Evolutionary conservation across 2,113 vertebrate species (phyloP).

Genomic region (Aix galericulata): DNA sequence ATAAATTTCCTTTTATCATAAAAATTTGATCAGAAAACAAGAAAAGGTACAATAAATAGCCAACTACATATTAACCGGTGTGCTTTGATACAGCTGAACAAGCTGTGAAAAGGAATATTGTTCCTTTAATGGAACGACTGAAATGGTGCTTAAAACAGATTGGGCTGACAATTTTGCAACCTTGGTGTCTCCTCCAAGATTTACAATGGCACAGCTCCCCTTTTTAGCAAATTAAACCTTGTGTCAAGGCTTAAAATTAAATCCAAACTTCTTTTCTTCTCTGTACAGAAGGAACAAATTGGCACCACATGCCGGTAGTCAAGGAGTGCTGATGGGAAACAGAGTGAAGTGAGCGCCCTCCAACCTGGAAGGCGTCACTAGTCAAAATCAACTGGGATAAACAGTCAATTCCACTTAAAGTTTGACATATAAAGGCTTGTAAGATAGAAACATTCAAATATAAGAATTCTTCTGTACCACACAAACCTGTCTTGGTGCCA

Average conservation of each 20-base stretch:
- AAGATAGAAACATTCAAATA: conserved; percentile 68
- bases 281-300: conserved; percentile 79
- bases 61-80: background rate
- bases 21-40: conserved; percentile 1
- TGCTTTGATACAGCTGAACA: conserved; percentile 39
- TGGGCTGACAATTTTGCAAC: conserved; percentile 70
- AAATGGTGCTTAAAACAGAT: conserved; percentile 59
- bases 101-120: conserved; percentile 51
- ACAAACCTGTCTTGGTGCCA: conserved; percentile 70
- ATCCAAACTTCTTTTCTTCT: conserved; percentile 76
- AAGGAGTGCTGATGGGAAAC: conserved; percentile 76
- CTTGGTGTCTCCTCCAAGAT: conserved; percentile 77
- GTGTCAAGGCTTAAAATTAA: conserved; percentile 80
- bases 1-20: background rate
- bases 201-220: conserved; percentile 75
- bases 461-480: conserved; percentile 63
- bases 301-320: conserved; percentile 77
- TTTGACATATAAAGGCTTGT: conserved; percentile 68
- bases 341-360: conserved; percentile 67
- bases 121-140: conserved; percentile 56
- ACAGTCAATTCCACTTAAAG: conserved; percentile 73
- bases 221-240: conserved; percentile 82
- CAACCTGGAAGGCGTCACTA: conserved; percentile 72
- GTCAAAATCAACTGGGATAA: conserved; percentile 71
- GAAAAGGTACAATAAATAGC: conserved; percentile 30